Conservation (phyloP, 2,113 vertebrate species). For the Ophiodon elongatus region DNA sequence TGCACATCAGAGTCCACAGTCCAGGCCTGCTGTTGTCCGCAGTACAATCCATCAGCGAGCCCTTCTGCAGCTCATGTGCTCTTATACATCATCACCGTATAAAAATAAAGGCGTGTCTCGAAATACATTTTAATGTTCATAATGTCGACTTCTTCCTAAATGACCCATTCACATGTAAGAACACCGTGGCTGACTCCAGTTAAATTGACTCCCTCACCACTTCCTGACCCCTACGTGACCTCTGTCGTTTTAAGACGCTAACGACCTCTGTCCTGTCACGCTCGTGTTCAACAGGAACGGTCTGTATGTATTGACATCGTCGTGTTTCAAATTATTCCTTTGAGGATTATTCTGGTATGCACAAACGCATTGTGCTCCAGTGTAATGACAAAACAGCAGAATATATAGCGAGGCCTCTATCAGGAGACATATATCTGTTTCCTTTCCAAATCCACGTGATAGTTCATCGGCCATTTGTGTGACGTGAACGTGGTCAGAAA, state of each 20-base stretch:
- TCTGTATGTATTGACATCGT: no score
- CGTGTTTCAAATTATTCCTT: not conserved
- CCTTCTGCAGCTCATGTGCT: constrained; percentile 40
- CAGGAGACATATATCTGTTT: not conserved
- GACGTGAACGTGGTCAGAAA: not conserved
- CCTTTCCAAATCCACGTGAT: not conserved
- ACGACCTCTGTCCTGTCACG: not conserved
- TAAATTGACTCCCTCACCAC: not conserved
- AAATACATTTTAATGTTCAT: constrained; percentile 45
- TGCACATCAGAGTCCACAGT: constrained; percentile 45
- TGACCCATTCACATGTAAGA: constrained; percentile 9
- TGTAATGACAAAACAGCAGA: constrained; percentile 62
- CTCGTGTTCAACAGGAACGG: not conserved
- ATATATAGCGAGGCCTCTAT: not conserved
- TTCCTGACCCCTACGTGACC: not conserved
- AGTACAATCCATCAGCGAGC: constrained; percentile 42
- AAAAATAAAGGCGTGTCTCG: constrained; percentile 73
- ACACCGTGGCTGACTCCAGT: not conserved
- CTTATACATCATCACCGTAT: constrained; percentile 51
- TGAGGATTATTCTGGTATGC: not conserved
- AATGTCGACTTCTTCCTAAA: constrained; percentile 44
- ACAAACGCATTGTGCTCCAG: constrained; percentile 55
- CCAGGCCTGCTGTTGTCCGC: constrained; percentile 28
- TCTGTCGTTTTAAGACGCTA: not conserved
- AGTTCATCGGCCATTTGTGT: not conserved